These are phyloP conservation scores for Pangasius djambal DNA, from an alignment of 2,797 vertebrate species.

Conservation along the genomic window DNA sequence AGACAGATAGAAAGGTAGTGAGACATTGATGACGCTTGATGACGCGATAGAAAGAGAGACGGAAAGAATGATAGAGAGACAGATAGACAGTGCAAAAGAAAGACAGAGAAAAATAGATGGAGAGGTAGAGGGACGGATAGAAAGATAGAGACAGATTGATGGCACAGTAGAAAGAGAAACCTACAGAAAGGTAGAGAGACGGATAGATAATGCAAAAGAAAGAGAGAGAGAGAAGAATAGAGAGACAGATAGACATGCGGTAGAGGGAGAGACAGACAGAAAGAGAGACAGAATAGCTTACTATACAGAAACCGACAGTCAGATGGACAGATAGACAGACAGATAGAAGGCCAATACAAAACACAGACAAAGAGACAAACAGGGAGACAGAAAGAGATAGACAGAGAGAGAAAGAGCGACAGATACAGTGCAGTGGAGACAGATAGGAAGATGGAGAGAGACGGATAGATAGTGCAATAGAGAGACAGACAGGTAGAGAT, in stretches of 20 bases:
- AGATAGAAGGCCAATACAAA: background rate
- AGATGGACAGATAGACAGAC: background rate
- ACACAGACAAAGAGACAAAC: background rate
- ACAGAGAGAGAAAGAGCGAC: background rate
- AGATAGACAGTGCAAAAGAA: background rate
- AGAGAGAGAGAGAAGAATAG: background rate
- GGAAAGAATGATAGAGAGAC: background rate
- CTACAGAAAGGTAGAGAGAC: background rate
- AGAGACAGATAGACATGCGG: background rate
- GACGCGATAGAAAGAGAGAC: background rate
- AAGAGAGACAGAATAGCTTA: background rate
- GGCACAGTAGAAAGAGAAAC: background rate
- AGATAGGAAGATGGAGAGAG: conserved; percentile 1
- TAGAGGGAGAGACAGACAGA: background rate
- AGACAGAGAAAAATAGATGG: background rate
- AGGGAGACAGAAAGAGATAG: background rate
- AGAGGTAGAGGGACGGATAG: background rate
- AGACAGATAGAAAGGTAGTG: background rate
- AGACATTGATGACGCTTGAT: background rate
- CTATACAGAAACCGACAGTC: background rate
- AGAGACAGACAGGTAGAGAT: background rate
- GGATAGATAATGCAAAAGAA: background rate
- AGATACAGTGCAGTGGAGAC: background rate
- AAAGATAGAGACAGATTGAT: background rate
- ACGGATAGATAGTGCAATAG: background rate